Percentiles rank a stretch among this genome's conserved stretches.
phyloP scores from a whole-genome alignment of 2,113 vertebrate species.

The Pelobates fuscus region DNA sequence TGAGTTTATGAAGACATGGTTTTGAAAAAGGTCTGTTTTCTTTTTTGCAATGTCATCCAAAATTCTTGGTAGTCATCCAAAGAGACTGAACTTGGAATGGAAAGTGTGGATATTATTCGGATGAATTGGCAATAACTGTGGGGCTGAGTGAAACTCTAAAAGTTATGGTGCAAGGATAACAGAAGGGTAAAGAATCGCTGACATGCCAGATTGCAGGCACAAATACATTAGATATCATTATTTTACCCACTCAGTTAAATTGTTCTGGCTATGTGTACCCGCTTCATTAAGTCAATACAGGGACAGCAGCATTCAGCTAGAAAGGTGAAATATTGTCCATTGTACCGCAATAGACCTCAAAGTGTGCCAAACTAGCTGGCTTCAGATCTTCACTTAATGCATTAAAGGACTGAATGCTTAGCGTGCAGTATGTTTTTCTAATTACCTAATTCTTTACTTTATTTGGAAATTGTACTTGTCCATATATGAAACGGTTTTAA shows the following conservation, averaged over 20 bases:
- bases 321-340: neutral
- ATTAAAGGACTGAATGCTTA: neutral
- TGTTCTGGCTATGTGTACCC: neutral
- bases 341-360: neutral
- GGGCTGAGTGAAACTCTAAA: conserved; percentile 38
- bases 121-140: conserved; percentile 41
- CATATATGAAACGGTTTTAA: too few relatives aligned
- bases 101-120: conserved; percentile 42
- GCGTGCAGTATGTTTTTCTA: too few relatives aligned
- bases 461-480: too few relatives aligned
- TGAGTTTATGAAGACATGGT: too few relatives aligned
- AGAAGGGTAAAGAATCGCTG: conserved; percentile 38
- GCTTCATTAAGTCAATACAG: neutral
- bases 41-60: conserved; percentile 8
- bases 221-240: conserved; percentile 26
- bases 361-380: neutral
- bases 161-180: conserved; percentile 39
- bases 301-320: neutral
- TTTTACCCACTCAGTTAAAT: conserved; percentile 22
- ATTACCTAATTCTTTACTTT: too few relatives aligned
- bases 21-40: neutral
- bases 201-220: conserved; percentile 15
- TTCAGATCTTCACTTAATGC: neutral
- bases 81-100: conserved; percentile 8
- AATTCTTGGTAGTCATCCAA: conserved; percentile 27